Conservation (phyloP, 2,888 invertebrate species). For the Tinea pellionella region DNA sequence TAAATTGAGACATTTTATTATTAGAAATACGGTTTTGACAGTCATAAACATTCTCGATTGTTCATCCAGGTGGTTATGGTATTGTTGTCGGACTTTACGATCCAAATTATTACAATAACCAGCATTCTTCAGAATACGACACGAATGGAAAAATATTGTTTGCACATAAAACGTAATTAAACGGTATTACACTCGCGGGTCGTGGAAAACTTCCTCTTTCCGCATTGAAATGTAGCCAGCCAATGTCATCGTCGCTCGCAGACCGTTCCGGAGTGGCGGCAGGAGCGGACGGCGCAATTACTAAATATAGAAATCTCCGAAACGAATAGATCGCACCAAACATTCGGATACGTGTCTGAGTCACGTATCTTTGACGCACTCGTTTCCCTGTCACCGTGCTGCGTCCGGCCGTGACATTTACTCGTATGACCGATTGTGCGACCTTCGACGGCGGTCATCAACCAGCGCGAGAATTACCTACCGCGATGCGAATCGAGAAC, state of each 20-base stretch:
- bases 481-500: conserved; percentile 3
- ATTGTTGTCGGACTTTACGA: conserved; percentile 42
- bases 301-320: conserved; percentile 15
- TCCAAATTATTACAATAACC: conserved; percentile 44
- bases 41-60: conserved; percentile 45
- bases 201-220: conserved; percentile 38
- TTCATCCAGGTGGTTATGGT: conserved; percentile 47
- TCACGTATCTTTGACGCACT: conserved; percentile 59
- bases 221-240: conserved; percentile 41
- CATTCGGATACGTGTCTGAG: conserved; percentile 25
- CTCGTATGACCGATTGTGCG: conserved; percentile 64
- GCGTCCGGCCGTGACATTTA: conserved; percentile 64
- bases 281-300: conserved; percentile 21
- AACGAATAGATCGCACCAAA: conserved; percentile 7
- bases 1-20: conserved; percentile 66
- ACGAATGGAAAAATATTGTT: neutral
- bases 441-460: conserved; percentile 66
- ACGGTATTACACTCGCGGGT: neutral
- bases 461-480: conserved; percentile 35
- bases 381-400: conserved; percentile 16
- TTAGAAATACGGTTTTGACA: conserved; percentile 65
- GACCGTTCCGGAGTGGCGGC: conserved; percentile 38
- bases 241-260: conserved; percentile 52
- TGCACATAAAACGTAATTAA: neutral
- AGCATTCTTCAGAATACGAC: neutral